Conservation (phyloP, 2,797 vertebrate genomes). For the Onychomys arenicola region DNA sequence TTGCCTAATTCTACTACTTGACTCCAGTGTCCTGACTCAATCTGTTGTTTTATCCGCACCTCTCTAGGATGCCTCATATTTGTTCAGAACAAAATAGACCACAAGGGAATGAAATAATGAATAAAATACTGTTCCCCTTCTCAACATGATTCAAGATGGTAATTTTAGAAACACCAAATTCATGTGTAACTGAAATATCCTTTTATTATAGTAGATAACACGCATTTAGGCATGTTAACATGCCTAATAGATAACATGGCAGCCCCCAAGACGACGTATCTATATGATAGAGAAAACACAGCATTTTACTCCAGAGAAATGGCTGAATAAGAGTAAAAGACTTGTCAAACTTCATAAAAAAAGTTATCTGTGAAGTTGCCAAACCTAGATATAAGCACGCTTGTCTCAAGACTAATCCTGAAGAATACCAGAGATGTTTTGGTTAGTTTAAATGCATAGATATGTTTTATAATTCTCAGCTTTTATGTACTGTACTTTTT, state of each 20-base stretch:
- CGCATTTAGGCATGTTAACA: not conserved
- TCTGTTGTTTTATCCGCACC: not conserved
- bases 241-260: not conserved
- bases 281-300: not conserved
- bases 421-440: not conserved
- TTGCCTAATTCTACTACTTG: not conserved
- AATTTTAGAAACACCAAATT: slow-evolving; percentile 49
- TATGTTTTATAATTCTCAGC: not conserved
- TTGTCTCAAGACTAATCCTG: slow-evolving; percentile 20
- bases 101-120: not conserved
- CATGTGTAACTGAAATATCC: slow-evolving; percentile 5
- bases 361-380: not conserved
- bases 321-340: not conserved
- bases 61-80: not conserved
- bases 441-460: not conserved
- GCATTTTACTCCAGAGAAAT: not conserved
- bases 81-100: not conserved
- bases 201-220: not conserved
- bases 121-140: not conserved
- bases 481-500: not conserved
- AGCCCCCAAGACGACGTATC: not conserved
- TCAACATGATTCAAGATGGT: slow-evolving; percentile 35
- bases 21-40: not conserved
- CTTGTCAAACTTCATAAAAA: not conserved
- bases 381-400: not conserved